A percentile compares a stretch with the other conserved stretches of the same genome.
These are phyloP conservation scores for Pitta sordida DNA, from an alignment of 2,113 vertebrate species.

Conservation along the genomic window DNA sequence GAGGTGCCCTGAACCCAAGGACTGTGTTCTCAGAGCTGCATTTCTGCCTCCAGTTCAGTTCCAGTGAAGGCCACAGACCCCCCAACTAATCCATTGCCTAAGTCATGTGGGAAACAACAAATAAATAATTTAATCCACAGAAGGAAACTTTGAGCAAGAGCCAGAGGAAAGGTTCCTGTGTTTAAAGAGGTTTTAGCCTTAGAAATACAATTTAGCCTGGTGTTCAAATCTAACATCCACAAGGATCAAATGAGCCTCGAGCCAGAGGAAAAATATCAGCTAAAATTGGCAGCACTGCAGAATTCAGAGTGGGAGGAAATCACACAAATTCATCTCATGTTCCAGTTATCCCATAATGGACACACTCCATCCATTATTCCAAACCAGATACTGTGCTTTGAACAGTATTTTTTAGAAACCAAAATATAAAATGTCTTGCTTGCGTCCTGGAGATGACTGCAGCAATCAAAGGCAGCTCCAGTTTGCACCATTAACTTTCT, in stretches of 20 bases:
- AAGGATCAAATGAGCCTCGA: neutral
- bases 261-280: neutral
- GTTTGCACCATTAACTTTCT: neutral
- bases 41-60: neutral
- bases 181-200: neutral
- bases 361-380: accelerated
- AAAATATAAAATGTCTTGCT: neutral
- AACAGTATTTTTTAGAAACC: neutral
- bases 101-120: neutral
- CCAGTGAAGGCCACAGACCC: neutral
- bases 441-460: neutral
- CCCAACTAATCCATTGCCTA: neutral
- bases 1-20: neutral
- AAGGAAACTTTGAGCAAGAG: neutral
- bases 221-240: neutral
- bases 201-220: neutral
- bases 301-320: neutral
- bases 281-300: neutral
- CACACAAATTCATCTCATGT: neutral
- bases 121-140: neutral
- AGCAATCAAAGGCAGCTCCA: neutral
- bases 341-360: neutral
- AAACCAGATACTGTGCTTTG: neutral
- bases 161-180: neutral
- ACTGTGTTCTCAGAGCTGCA: neutral